Conservation (phyloP, 2,113 vertebrate species). For the Charadrius vociferus region DNA sequence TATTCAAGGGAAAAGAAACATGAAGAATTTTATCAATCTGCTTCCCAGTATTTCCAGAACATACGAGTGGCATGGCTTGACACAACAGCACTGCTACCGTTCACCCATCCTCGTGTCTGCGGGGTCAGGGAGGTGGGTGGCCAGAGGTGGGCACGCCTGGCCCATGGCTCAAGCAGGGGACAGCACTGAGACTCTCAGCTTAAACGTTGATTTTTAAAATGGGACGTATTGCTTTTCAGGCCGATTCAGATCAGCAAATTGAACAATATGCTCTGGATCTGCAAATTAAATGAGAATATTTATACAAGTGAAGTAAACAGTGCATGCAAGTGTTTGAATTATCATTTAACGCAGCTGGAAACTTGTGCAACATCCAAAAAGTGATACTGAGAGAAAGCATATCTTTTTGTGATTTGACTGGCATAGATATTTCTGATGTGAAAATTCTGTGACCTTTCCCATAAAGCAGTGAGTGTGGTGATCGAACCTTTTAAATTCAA, state of each 20-base stretch:
- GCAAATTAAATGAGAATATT: neutral
- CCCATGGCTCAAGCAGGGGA: neutral
- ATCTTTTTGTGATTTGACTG: neutral
- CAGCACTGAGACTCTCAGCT: neutral
- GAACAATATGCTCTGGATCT: neutral
- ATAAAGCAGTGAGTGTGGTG: neutral
- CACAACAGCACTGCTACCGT: neutral
- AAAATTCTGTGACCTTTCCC: neutral
- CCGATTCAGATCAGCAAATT: neutral
- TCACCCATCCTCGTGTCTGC: neutral
- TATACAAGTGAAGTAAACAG: neutral
- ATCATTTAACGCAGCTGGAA: neutral
- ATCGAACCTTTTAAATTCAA: neutral
- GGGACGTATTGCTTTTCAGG: neutral
- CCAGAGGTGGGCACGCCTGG: neutral
- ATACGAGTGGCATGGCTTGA: fast-evolving
- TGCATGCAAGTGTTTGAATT: neutral
- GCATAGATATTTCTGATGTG: neutral
- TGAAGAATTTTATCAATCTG: neutral
- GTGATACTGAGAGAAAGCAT: neutral
- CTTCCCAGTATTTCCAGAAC: neutral
- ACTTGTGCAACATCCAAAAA: neutral
- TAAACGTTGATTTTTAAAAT: neutral
- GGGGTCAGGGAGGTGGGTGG: neutral
- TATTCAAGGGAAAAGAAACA: neutral